Conservation (phyloP, 2,113 vertebrate species). For the Anhinga anhinga region DNA sequence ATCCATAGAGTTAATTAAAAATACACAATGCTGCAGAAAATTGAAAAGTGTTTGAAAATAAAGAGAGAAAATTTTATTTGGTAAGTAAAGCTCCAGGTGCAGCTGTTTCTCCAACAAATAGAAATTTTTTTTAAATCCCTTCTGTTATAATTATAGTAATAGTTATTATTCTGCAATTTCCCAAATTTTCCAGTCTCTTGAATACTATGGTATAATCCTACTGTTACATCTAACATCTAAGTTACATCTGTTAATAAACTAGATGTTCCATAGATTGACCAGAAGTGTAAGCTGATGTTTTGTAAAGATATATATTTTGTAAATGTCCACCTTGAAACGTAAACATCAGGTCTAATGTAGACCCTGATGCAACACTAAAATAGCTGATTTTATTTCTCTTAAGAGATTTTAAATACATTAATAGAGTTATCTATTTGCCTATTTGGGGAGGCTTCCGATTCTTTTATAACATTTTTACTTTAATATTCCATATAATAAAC, state of each 20-base stretch:
- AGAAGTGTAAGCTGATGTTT: neutral
- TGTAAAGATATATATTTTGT: neutral
- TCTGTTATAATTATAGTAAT: neutral
- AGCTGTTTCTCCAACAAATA: neutral
- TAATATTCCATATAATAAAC: neutral
- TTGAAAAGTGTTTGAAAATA: slow-evolving; percentile 15
- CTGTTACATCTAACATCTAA: neutral
- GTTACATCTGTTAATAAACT: slow-evolving; percentile 21
- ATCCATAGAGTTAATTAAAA: slow-evolving; percentile 36
- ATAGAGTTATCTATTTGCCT: neutral
- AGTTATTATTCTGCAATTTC: slow-evolving; percentile 6
- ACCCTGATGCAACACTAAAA: neutral
- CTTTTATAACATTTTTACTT: neutral
- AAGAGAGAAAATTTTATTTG: neutral
- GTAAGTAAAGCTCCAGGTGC: neutral
- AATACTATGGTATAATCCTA: neutral
- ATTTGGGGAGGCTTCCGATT: neutral
- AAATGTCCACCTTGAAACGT: neutral
- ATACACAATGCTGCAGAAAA: neutral
- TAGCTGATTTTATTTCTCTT: neutral
- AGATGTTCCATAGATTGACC: neutral
- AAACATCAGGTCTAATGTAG: neutral
- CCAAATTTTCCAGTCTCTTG: neutral
- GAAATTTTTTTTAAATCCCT: neutral
- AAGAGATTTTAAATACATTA: neutral